phyloP scores from a whole-genome alignment of 2,888 invertebrate genomes.

The Eutolmus rufibarbis region DNA sequence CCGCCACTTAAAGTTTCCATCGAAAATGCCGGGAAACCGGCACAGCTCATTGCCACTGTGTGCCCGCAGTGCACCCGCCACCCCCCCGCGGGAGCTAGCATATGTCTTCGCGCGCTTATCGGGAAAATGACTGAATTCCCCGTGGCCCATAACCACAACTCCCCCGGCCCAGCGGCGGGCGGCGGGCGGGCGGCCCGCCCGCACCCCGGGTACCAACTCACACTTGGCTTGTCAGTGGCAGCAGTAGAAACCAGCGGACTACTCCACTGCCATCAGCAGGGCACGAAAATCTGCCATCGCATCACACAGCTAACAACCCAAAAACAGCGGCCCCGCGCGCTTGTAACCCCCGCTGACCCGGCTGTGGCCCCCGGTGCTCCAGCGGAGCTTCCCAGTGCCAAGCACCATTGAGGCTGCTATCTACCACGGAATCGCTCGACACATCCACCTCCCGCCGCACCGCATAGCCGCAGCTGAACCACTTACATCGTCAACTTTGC shows the following conservation, averaged over 20 bases:
- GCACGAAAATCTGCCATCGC: slow-evolving; percentile 36
- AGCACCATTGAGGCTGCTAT: slow-evolving; percentile 41
- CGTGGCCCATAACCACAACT: background rate
- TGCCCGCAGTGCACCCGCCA: background rate
- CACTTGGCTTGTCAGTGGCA: slow-evolving; percentile 21
- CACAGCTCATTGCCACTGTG: background rate
- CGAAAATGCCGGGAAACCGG: slow-evolving; percentile 13
- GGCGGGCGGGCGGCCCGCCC: too few relatives aligned
- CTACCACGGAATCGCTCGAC: slow-evolving; percentile 41
- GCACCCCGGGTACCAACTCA: background rate
- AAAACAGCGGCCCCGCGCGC: slow-evolving; percentile 39
- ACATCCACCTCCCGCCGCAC: slow-evolving; percentile 35
- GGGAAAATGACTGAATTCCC: slow-evolving; percentile 29
- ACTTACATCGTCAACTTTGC: slow-evolving; percentile 42
- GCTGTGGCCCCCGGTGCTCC: slow-evolving; percentile 23
- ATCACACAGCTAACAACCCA: slow-evolving; percentile 39
- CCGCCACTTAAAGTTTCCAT: slow-evolving; percentile 28
- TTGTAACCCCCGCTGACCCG: slow-evolving; percentile 39
- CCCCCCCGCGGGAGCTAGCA: background rate
- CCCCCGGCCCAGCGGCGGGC: background rate
- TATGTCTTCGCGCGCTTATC: slow-evolving; percentile 39
- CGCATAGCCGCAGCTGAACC: slow-evolving; percentile 38
- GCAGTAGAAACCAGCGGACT: slow-evolving; percentile 23
- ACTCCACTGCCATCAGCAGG: slow-evolving; percentile 37
- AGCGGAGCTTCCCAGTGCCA: slow-evolving; percentile 17